A percentile compares a stretch with the other conserved stretches of the same genome.
Evolutionary conservation across 2,113 vertebrate genomes (phyloP).

Genomic region (Nesogale talazaci): DNA sequence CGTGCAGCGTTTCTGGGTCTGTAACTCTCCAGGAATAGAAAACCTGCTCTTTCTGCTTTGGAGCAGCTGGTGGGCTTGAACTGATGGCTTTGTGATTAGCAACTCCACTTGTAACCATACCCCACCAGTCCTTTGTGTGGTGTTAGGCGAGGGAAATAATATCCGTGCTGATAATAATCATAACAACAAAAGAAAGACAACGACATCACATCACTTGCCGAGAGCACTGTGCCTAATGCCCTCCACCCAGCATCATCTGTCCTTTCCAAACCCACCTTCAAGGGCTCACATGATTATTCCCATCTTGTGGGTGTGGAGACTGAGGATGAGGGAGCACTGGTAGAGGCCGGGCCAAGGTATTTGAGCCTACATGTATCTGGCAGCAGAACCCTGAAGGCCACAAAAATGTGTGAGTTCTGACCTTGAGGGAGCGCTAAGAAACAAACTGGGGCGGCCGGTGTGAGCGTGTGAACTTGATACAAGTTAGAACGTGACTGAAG

Average conservation of each 20-base stretch:
- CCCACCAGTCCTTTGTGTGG: neutral
- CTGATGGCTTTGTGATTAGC: too few species aligned
- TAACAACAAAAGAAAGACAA: constrained; percentile 2
- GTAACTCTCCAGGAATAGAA: too few species aligned
- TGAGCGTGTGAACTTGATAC: neutral
- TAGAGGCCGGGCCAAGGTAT: neutral
- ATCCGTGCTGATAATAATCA: neutral
- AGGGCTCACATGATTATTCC: neutral
- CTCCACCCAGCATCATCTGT: neutral
- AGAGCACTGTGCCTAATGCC: neutral
- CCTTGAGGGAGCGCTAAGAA: constrained; percentile 39
- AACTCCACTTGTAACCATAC: too few species aligned
- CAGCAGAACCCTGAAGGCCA: neutral
- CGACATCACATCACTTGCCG: neutral
- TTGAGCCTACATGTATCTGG: constrained; percentile 29
- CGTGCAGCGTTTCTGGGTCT: too few species aligned
- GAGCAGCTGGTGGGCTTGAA: too few species aligned
- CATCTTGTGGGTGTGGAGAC: constrained; percentile 29
- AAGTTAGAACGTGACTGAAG: neutral
- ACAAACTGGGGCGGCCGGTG: neutral
- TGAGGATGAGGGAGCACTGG: neutral
- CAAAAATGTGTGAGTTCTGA: constrained; percentile 29
- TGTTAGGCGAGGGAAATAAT: constrained; percentile 21
- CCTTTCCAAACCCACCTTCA: constrained; percentile 30
- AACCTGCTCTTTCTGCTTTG: too few species aligned